Evolutionary conservation across 2,113 vertebrate genomes (phyloP), one percentile per base, ranked within the genome.

Genomic region (Aplodontia rufa): DNA sequence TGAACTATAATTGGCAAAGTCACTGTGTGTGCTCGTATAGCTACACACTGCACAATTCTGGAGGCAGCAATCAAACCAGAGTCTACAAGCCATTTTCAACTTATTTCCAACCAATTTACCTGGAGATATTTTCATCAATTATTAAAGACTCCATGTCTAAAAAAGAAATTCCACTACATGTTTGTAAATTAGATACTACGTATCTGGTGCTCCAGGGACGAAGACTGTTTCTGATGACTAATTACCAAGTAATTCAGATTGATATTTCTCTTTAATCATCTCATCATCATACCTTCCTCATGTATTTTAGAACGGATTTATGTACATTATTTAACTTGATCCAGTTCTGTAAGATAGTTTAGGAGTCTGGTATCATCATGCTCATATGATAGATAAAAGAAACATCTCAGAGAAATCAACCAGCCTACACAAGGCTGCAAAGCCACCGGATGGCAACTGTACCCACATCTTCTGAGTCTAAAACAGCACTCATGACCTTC

Each of bases 161-260:
- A 53, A 53, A 58, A 24, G 35, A 72, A 28, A 37, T 71, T 95
- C 37, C 53, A 75, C 62, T 19, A 35, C 30, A 40, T 45, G 17
- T 51, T 69, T 81, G 19, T 80, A 69, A 80, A 91, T 16, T 75
- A 80, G 55, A 20, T 87, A 14, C 45, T 69, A 60, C 1, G 8
- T n/a, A 55, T 24, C 37, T 40, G 4, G 11, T 87, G 10, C 62
- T 80, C 32, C 32, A n/a, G n/a, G 42, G 85, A 82, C 45, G 26
- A 91, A 93, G 55, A 60, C 64, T n/a, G 20, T 20, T 80, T 84
- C 49, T 84, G 37, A 90, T 81, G 47, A 96, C 72, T 53, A 45
- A 81, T 42, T 87, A 28, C 35, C 37, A 85, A 42, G 17, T 79
- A 55, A 53, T 37, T 84, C 78, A 80, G 4, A 58, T 68, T 62